Base-by-base conservation (phyloP, 2,797 vertebrate genomes). In the Malurus splendens region DNA sequence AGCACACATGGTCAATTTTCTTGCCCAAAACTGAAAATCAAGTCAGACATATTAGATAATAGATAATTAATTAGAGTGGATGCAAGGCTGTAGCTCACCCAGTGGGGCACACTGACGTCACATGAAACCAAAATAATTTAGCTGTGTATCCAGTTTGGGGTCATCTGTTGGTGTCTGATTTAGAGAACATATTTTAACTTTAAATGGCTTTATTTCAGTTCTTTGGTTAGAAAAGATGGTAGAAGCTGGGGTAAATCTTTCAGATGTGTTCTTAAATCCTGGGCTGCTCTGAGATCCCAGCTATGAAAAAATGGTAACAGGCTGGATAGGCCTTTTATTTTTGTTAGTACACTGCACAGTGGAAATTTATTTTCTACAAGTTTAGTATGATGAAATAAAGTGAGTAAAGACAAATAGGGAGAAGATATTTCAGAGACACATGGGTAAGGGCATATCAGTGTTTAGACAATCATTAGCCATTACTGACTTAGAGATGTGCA, bases 1-100 rank as follows among this genome's bases (percentile, higher is more conserved):
- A 93, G 68, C 94, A 95, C 70, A 94, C 89, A 85, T 91, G 93
- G 95, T 91, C 94, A 95, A 95, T 96, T 96, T 96, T 61, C 89
- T 44, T 91, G 77, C 44, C 82, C 91, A 87, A 93, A 96, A 93
- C 68, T 44, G 75, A 96, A 96, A 96, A 95, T 91, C 93, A 90
- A 72, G 79, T 93, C 88, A 95, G 94, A 94, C 76, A 51, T 93
- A 83, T 62, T 92, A 90, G 88, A 92, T 94, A 95, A 97, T 72
- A 94, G 89, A 96, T 91, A 94, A 76, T 39, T 33, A 32, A 32
- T 67, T 93, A 87, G 82, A 90, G 54, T 68, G 73, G 92, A 92
- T 78, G 67, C 55, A 93, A 89, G 76, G 57, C 82, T 81, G 54
- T 94, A 95, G 95, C 71, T 96, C 92, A 93, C 72, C 59, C 80